A percentile compares a stretch with the other conserved stretches of the same genome.
phyloP scores from a whole-genome alignment of 2,113 vertebrate genomes.

The Strigops habroptila region DNA sequence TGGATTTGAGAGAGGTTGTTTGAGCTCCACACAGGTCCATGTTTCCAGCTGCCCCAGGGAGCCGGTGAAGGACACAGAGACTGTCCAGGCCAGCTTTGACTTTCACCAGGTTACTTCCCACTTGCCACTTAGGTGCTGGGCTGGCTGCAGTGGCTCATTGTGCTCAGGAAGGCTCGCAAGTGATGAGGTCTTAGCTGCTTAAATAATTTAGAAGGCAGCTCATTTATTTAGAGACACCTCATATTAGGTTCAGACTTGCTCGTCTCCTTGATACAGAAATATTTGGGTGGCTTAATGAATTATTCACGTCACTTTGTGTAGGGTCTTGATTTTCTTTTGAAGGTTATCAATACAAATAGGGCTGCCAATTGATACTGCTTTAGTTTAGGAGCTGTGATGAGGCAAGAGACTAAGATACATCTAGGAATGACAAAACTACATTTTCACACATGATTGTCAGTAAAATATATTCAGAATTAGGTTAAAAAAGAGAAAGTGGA shows the following conservation, averaged over 20 bases:
- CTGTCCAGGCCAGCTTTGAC: neutral
- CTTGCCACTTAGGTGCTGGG: neutral
- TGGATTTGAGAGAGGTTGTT: no score
- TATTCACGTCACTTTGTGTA: neutral
- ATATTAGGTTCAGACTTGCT: neutral
- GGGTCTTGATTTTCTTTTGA: neutral
- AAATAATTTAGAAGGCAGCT: neutral
- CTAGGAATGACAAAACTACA: neutral
- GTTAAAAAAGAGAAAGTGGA: neutral
- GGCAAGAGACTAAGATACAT: neutral
- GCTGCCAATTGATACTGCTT: neutral
- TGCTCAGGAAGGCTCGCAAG: neutral
- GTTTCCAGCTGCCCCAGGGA: neutral
- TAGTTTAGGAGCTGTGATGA: neutral
- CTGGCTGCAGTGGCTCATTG: accelerated
- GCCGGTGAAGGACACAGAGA: accelerated
- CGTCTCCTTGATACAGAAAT: neutral
- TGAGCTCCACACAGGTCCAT: neutral
- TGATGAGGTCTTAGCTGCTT: no score
- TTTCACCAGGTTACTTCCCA: no score
- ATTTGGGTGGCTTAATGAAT: neutral
- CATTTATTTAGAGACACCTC: neutral
- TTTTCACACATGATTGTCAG: neutral
- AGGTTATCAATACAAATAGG: neutral
- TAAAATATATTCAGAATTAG: neutral